Conservation (phyloP, 2,888 invertebrate genomes). For the Gerosis bhagava region DNA sequence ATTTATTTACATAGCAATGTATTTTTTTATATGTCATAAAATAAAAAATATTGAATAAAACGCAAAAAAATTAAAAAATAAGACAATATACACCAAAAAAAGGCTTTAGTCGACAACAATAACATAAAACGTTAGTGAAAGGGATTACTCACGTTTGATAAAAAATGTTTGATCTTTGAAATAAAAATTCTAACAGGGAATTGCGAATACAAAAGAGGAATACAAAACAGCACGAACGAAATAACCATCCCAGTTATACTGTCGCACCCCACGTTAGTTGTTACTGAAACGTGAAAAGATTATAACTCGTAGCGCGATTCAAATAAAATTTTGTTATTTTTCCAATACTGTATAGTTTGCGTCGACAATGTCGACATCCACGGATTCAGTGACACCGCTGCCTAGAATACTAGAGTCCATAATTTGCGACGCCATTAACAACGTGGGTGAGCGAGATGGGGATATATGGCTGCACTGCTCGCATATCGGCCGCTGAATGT, state of each 20-base stretch:
- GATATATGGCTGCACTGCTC: constrained; percentile 48
- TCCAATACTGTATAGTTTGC: constrained; percentile 54
- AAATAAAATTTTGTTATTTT: constrained; percentile 72
- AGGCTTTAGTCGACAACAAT: no score
- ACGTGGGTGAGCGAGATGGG: constrained; percentile 59
- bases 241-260: constrained; percentile 1
- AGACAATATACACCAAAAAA: no score
- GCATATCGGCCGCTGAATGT: constrained; percentile 66
- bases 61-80: no score
- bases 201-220: no score
- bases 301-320: constrained; percentile 52
- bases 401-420: constrained; percentile 56
- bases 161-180: no score
- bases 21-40: no score
- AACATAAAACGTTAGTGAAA: no score
- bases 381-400: constrained; percentile 45
- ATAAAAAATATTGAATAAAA: no score
- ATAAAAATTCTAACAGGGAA: no score
- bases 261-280: constrained; percentile 27
- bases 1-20: no score
- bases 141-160: no score
- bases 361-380: constrained; percentile 55
- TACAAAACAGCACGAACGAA: background rate
- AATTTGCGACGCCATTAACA: constrained; percentile 73
- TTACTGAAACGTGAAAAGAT: constrained; percentile 48